Base-by-base conservation (phyloP, 1,140 invertebrate species). In the Ectropis grisescens region DNA sequence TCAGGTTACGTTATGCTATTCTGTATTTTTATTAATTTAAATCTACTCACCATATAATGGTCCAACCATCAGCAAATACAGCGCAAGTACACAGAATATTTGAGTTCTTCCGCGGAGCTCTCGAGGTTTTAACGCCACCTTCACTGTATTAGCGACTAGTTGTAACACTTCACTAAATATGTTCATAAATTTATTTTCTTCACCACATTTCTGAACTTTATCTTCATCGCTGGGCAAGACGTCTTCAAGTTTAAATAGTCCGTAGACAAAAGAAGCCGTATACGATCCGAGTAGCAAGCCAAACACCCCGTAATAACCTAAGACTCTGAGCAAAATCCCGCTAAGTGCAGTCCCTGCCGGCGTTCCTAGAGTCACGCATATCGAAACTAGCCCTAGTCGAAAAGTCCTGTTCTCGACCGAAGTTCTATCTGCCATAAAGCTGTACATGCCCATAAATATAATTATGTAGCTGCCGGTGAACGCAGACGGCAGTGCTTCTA, bases 391-490 rank as follows among this genome's bases (percentile, higher is more conserved):
- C 5, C 85, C 85, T 28, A 86, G 67, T 16, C 87, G 72, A 41
- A 87, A 82, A 1, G 87, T 85, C 13, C 87, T 80, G 47, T 84
- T 85, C 46, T 87, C 82, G 22, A 86, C 76, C 11, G 71, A 79
- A 9, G 85, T 87, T 12, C 86, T 75, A 25, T 84, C 83, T 14
- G 86, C 83, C 47, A 88, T 85, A 43, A 87, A 88, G 67, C 85
- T 87, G 38, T 83, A 88, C 57, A 88, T 82, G 12, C 85, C 87
- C 84, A 87, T 87, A 43, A 87, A 80, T 61, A 87, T 84, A 24
- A 86, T 82, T 36, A 85, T 86, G 51, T 86, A 80, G 39, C 87
- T 83, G 19, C 78, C 85, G 46, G 68, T 84, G 9, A 88, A 50
- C 1, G 84, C 81, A 0, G 85, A 82, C 2, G 86, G 85, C 26